A percentile compares a stretch with the other conserved stretches of the same genome.
Conservation (phyloP, 2,888 invertebrate genomes). For the Apoderus coryli region DNA sequence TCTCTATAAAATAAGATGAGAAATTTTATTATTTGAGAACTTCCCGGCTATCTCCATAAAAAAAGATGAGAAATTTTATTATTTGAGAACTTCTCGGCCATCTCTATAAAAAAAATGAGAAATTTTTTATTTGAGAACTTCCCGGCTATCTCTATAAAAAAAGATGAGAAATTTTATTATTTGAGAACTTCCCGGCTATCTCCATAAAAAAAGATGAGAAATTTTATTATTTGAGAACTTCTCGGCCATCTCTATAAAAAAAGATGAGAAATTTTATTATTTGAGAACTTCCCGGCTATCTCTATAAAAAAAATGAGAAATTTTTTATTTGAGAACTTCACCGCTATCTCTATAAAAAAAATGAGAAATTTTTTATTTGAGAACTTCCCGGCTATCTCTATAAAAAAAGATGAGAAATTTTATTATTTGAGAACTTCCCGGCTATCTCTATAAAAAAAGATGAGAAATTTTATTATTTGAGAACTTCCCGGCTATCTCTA, state of each 20-base stretch:
- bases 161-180: constrained; percentile 10
- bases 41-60: constrained; percentile 45
- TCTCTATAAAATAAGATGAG: constrained; percentile 38
- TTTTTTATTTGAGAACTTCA: constrained; percentile 35
- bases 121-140: constrained; percentile 33
- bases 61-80: constrained; percentile 7
- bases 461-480: constrained; percentile 27
- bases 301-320: constrained; percentile 31
- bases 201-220: constrained; percentile 32
- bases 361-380: constrained; percentile 28
- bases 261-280: constrained; percentile 10
- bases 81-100: constrained; percentile 39
- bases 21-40: constrained; percentile 29
- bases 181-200: constrained; percentile 45
- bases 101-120: constrained; percentile 38
- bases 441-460: constrained; percentile 40
- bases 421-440: constrained; percentile 36
- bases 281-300: constrained; percentile 45
- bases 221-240: constrained; percentile 32
- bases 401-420: constrained; percentile 14
- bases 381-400: constrained; percentile 46
- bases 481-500: constrained; percentile 46
- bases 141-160: constrained; percentile 43
- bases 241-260: constrained; percentile 43
- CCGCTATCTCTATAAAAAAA: constrained; percentile 41